Evolutionary conservation across 2,113 vertebrate genomes (phyloP).

Genomic region (Dasyurus viverrinus): DNA sequence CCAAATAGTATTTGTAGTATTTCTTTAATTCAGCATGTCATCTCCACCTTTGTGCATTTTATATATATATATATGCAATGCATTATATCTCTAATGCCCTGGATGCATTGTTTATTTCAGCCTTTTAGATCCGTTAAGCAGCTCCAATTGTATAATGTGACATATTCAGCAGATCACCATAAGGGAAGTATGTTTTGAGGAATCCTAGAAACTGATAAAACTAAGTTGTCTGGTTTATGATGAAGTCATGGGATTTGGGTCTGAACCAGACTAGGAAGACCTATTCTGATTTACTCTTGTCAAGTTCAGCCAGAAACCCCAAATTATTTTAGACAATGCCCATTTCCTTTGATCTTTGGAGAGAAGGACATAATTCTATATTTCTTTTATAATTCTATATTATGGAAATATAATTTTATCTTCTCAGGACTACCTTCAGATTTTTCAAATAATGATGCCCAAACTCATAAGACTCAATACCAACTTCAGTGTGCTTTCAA

Average conservation of each 20-base stretch:
- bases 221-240: not conserved
- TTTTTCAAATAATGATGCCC: not conserved
- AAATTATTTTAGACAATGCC: not conserved
- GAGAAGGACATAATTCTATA: not conserved
- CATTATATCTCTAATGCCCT: not conserved
- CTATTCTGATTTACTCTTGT: not conserved
- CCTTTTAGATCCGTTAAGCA: not conserved
- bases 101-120: not conserved
- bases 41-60: not conserved
- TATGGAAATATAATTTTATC: not conserved
- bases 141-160: not conserved
- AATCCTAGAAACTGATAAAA: not conserved
- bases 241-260: not conserved
- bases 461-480: not conserved
- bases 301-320: not conserved
- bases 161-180: not conserved
- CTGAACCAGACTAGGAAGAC: not conserved
- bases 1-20: not conserved
- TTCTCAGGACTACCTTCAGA: not conserved
- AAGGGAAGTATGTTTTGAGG: not conserved
- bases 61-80: no score
- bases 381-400: not conserved
- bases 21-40: not conserved
- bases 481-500: not conserved
- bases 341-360: not conserved